phyloP scores from a whole-genome alignment of 2,797 vertebrate species.

The Sebastes matsubarae region DNA sequence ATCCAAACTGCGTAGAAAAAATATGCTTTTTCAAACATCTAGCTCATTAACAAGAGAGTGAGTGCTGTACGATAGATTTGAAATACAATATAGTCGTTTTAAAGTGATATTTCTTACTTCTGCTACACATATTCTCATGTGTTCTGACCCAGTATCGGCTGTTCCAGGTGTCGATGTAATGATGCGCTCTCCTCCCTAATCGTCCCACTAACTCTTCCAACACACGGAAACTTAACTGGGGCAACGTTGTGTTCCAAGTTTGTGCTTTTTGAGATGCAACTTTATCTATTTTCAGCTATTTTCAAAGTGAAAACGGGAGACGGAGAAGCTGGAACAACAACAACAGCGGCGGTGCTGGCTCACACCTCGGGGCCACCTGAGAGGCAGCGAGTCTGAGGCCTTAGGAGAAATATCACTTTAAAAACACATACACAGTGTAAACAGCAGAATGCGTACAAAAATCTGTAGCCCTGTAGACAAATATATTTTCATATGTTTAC shows the following conservation, averaged over 20 bases:
- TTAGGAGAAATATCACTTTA: conserved; percentile 57
- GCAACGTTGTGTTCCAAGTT: neutral
- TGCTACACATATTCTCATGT: conserved; percentile 27
- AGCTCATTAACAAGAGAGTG: conserved; percentile 34
- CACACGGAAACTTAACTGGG: conserved; percentile 31
- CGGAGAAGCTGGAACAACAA: conserved; percentile 9
- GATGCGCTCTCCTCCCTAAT: neutral
- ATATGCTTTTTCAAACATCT: conserved; percentile 44
- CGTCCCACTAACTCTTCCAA: conserved; percentile 17
- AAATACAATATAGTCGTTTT: conserved; percentile 25
- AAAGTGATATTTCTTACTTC: conserved; percentile 41
- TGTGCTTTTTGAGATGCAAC: neutral
- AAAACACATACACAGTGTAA: conserved; percentile 53
- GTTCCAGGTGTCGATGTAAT: conserved; percentile 31
- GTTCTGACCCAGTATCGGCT: conserved; percentile 41
- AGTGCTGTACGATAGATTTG: conserved; percentile 4
- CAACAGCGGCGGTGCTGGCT: neutral
- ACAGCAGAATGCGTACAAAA: conserved; percentile 50
- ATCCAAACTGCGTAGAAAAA: conserved; percentile 71
- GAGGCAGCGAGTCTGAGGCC: conserved; percentile 29
- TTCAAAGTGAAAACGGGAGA: conserved; percentile 16
- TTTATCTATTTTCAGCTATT: conserved; percentile 4
- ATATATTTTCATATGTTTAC: conserved; percentile 11
- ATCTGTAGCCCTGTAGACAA: conserved; percentile 52
- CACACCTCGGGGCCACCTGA: conserved; percentile 18